phyloP scores from a whole-genome alignment of 2,888 invertebrate species.

The Liopterus haemorrhoidalis region DNA sequence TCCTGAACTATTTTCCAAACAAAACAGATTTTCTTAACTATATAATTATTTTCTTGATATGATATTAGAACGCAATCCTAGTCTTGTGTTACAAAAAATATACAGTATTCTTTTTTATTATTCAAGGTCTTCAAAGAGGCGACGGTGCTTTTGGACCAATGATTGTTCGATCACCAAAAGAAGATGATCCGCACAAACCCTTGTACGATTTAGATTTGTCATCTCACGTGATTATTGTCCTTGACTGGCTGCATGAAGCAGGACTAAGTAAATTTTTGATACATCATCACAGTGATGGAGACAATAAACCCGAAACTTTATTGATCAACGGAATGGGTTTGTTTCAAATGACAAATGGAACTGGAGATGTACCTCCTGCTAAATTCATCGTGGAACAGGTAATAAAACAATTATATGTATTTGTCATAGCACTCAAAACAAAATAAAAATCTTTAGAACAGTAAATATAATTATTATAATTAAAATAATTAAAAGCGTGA shows the following conservation, averaged over 20 bases:
- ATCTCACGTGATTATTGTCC: slow-evolving; percentile 67
- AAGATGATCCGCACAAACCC: slow-evolving; percentile 56
- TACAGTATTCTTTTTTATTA: background rate
- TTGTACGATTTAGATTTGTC: slow-evolving; percentile 75
- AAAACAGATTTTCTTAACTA: no score
- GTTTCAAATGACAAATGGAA: slow-evolving; percentile 45
- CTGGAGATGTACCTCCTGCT: slow-evolving; percentile 54
- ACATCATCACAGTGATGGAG: slow-evolving; percentile 78
- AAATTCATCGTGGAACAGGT: slow-evolving; percentile 65
- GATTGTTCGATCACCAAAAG: slow-evolving; percentile 63
- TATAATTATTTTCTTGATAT: background rate
- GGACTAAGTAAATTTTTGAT: slow-evolving; percentile 69
- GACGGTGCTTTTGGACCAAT: slow-evolving; percentile 79
- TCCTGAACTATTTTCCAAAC: no score
- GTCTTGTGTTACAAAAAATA: no score
- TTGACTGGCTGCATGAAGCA: slow-evolving; percentile 76
- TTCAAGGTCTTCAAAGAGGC: slow-evolving; percentile 72
- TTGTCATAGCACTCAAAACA: no score
- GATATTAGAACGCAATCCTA: background rate
- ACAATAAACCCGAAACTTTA: slow-evolving; percentile 76
- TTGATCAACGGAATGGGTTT: slow-evolving; percentile 78
- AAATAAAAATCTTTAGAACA: no score
- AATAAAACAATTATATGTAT: no score
- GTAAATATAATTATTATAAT: no score
- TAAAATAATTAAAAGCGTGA: no score